Conservation (phyloP, 2,797 vertebrate species). For the Poecilia velifera region DNA sequence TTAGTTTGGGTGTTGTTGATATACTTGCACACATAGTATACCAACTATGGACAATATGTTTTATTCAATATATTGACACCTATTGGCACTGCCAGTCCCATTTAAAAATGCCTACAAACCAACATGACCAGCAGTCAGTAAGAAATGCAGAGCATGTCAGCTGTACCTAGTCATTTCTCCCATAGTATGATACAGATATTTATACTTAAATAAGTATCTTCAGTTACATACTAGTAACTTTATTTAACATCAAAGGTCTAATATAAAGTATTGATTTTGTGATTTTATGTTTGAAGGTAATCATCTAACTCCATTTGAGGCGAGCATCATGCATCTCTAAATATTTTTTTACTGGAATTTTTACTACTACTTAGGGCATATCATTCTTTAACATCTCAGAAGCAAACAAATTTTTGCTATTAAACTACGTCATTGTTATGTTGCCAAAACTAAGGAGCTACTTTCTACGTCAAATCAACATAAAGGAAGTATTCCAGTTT, state of each 20-base stretch:
- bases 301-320: neutral
- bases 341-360: neutral
- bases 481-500: no score
- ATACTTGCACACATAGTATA: neutral
- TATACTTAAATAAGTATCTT: no score
- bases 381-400: neutral
- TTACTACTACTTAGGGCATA: neutral
- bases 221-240: no score
- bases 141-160: no score
- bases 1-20: neutral
- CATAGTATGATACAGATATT: no score
- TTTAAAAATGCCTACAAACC: neutral
- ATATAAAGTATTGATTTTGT: no score
- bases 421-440: neutral
- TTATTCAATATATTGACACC: neutral
- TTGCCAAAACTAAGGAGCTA: neutral
- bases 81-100: neutral
- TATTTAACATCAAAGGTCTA: no score
- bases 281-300: neutral
- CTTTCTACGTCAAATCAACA: neutral
- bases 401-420: neutral
- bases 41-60: neutral
- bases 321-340: neutral
- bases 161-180: no score
- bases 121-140: neutral